These are phyloP conservation scores for Sphaeridia pumilis DNA, from an alignment of 2,888 invertebrate species.

Conservation along the genomic window DNA sequence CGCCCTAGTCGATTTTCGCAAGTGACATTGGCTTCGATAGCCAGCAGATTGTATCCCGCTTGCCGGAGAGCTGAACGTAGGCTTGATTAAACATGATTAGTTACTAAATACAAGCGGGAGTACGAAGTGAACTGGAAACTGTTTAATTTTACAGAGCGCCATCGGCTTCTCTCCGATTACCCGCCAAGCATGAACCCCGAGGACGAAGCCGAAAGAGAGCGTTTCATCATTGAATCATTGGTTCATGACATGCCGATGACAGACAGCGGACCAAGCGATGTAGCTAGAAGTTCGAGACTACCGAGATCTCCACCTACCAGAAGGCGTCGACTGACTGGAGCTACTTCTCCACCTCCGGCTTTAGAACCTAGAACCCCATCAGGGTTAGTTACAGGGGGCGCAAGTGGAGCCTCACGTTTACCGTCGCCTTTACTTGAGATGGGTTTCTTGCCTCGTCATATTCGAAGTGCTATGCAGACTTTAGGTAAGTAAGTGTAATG, in stretches of 20 bases:
- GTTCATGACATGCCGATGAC: no score
- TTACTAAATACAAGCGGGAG: neutral
- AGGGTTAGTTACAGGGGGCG: no score
- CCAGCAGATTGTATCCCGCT: constrained; percentile 25
- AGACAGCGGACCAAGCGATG: constrained; percentile 3
- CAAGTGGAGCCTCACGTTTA: constrained; percentile 28
- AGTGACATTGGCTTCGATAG: constrained; percentile 33
- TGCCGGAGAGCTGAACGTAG: no score
- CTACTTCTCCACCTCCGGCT: constrained; percentile 33
- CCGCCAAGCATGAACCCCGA: constrained; percentile 11
- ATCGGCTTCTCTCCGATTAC: constrained; percentile 8
- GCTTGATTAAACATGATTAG: no score
- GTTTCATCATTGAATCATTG: constrained; percentile 8
- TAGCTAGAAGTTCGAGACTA: constrained; percentile 4
- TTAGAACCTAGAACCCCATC: no score
- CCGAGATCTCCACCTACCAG: constrained; percentile 18
- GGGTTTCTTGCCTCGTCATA: constrained; percentile 50
- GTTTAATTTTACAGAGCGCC: constrained; percentile 9
- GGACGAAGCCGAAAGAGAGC: constrained; percentile 13
- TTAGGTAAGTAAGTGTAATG: constrained; percentile 40
- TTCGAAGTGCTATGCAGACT: constrained; percentile 47
- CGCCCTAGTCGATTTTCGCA: constrained; percentile 25
- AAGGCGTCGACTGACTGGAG: constrained; percentile 23
- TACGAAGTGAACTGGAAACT: neutral
- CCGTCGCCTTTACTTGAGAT: constrained; percentile 50